Evolutionary conservation across 2,888 invertebrate genomes (phyloP), one percentile per base, ranked within the genome.

Genomic region (Hipparchia semele): DNA sequence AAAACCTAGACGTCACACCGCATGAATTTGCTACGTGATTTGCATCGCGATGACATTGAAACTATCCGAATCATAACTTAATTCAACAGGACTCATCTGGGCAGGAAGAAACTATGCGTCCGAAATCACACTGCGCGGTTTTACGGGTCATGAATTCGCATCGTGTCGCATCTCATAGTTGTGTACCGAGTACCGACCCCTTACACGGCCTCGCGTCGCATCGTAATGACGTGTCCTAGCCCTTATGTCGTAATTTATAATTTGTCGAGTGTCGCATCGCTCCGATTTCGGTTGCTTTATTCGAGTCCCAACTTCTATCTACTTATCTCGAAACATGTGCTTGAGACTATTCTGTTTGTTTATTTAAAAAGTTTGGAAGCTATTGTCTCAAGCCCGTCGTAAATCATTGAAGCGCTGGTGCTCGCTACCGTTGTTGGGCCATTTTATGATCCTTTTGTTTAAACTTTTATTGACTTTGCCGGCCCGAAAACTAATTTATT

Each of bases 381-480:
- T 86, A 90, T 91, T 90, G 89, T 90, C 88, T 89, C 86, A 85
- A 80, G 86, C 85, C 83, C 76, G 80, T 87, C 88, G 89, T 94
- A 92, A 94, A 92, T 93, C 91, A 92, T 89, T 86, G 85, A 83
- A 85, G 87, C 85, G 86, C 87, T 90, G 90, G 90, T 91, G 90
- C 90, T 89, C 85, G 88, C 92, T 90, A 87, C 91, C 87, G 85
- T 90, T 90, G 84, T 89, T 87, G 79, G 86, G 80, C 84, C 87
- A 87, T 90, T 93, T 92, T 94, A 94, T 91, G 92, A 91, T 91
- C 90, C 92, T 92, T 92, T 93, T 94, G 93, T 93, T 92, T 91
- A 88, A 93, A 92, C 91, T 92, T 94, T 92, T 94, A 94, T 93
- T 94, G 90, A 90, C 83, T 85, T 84, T 87, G 83, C 86, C 86